These are phyloP conservation scores for Eupeodes corollae DNA, from an alignment of 1,140 invertebrate species.

Conservation along the genomic window DNA sequence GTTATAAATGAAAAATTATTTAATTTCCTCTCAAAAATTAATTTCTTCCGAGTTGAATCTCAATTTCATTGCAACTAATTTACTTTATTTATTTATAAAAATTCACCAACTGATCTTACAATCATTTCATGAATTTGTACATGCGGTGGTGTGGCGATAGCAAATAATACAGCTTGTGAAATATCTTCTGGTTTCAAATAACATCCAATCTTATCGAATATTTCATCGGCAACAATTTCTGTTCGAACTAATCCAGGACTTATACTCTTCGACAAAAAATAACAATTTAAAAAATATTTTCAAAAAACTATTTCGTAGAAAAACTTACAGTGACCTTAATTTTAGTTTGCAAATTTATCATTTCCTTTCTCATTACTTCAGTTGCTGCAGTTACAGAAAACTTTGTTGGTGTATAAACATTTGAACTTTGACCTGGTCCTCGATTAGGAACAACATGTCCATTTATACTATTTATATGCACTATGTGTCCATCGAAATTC, in stretches of 20 bases:
- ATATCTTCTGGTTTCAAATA: constrained; percentile 39
- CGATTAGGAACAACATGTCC: constrained; percentile 32
- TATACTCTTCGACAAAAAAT: constrained; percentile 28
- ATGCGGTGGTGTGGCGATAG: constrained; percentile 43
- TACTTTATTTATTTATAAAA: no score
- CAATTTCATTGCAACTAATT: no score
- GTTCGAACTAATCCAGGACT: constrained; percentile 49
- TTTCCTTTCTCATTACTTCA: constrained; percentile 47
- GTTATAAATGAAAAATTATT: no score
- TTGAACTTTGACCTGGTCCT: constrained; percentile 8
- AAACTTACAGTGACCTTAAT: constrained; percentile 51
- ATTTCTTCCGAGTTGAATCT: no score
- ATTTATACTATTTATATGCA: constrained; percentile 51
- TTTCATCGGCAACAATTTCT: constrained; percentile 40
- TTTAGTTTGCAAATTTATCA: constrained; percentile 41
- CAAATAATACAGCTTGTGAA: constrained; percentile 45
- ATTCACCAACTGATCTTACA: constrained; percentile 30
- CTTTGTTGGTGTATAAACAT: constrained; percentile 51
- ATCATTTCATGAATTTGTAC: constrained; percentile 44
- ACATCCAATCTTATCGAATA: no score
- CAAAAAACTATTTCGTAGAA: no score
- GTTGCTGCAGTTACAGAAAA: constrained; percentile 52
- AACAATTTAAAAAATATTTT: neutral
- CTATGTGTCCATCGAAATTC: constrained; percentile 53
- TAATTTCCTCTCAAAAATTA: no score